These are phyloP conservation scores for Corbicula japonica DNA, from an alignment of 2,888 invertebrate species.

Conservation along the genomic window DNA sequence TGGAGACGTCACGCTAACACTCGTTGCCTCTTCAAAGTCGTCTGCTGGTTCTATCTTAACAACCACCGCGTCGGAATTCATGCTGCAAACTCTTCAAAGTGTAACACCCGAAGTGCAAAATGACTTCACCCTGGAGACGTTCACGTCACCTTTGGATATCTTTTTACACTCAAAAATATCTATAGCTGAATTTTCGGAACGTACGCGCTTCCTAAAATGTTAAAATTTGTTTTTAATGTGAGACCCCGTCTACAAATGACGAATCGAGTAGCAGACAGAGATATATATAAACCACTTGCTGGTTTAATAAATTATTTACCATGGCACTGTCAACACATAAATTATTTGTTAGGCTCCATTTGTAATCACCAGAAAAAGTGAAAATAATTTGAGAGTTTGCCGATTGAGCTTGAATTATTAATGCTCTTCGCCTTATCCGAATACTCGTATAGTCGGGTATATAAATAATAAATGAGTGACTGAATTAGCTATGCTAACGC, in stretches of 20 bases:
- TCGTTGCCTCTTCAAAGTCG: conserved; percentile 28
- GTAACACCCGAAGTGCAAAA: too few relatives aligned
- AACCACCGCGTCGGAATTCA: conserved; percentile 43
- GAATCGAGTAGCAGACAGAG: conserved; percentile 30
- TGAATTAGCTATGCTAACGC: conserved; percentile 52
- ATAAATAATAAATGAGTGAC: conserved; percentile 65
- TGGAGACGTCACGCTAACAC: conserved; percentile 25
- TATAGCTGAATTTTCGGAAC: too few relatives aligned
- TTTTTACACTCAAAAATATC: too few relatives aligned
- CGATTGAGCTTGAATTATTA: conserved; percentile 67
- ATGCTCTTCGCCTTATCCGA: conserved; percentile 56
- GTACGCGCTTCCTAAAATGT: too few relatives aligned
- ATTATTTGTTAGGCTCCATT: conserved; percentile 69
- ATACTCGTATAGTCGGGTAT: conserved; percentile 47
- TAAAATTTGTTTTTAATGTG: conserved; percentile 16
- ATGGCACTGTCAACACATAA: conserved; percentile 65
- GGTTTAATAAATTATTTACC: conserved; percentile 68
- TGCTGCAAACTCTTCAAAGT: conserved; percentile 4
- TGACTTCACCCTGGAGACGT: too few relatives aligned
- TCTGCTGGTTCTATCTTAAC: conserved; percentile 60
- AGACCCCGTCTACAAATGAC: conserved; percentile 18
- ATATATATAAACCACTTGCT: conserved; percentile 56
- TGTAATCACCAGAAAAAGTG: conserved; percentile 68
- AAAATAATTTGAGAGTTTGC: conserved; percentile 70
- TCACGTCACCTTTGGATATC: too few relatives aligned